Conservation (phyloP, 2,113 vertebrate genomes). For the Mormoops blainvillei region DNA sequence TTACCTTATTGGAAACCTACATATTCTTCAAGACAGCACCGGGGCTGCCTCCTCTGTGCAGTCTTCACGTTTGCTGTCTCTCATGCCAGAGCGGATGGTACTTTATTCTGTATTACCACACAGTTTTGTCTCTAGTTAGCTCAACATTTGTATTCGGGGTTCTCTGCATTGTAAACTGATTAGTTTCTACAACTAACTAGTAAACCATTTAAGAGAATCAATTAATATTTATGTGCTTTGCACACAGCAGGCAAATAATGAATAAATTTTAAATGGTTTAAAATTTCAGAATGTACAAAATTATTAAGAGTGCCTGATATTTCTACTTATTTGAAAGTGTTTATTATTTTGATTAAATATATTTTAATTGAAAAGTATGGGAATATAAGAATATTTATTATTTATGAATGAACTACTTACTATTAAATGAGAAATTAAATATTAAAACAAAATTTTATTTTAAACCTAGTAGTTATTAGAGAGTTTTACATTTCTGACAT, state of each 20-base stretch:
- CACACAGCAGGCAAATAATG: not conserved
- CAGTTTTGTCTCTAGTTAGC: not conserved
- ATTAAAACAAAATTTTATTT: not conserved
- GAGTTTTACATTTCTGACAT: not conserved
- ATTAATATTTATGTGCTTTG: not conserved
- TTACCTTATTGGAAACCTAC: not conserved
- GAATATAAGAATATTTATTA: not conserved
- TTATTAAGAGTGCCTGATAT: not conserved
- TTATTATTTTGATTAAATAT: constrained; percentile 4
- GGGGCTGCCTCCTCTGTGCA: not conserved
- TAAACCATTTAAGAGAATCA: not conserved
- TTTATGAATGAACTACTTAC: not conserved
- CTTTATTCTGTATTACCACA: not conserved
- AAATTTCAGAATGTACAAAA: not conserved
- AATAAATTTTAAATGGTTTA: not conserved
- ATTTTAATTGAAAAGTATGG: constrained; percentile 12
- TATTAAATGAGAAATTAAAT: constrained; percentile 1
- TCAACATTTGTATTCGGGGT: not conserved
- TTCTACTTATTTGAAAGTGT: not conserved
- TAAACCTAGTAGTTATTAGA: not conserved
- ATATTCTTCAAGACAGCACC: not conserved
- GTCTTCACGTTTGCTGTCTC: not conserved
- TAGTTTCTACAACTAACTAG: not conserved
- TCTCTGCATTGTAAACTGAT: not conserved
- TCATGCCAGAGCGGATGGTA: not conserved